Percentiles rank a stretch among this genome's conserved stretches.
Evolutionary conservation across 2,888 invertebrate species (phyloP).

Genomic region (Dasypolia templi): DNA sequence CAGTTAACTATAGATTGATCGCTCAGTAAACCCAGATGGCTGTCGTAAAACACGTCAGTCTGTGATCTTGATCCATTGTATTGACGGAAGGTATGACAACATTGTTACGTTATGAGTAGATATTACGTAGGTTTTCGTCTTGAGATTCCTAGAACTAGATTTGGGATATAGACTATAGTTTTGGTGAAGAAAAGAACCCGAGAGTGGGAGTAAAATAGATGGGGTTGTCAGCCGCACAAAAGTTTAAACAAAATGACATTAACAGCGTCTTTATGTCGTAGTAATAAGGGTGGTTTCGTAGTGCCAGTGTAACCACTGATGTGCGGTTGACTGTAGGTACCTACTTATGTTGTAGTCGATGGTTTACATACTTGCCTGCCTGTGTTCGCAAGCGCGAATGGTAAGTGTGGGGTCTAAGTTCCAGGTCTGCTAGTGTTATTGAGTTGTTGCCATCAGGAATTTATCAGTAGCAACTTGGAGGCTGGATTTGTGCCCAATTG

Average conservation of each 20-base stretch:
- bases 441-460: too few species aligned
- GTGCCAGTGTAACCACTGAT: too few species aligned
- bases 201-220: too few species aligned
- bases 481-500: background rate
- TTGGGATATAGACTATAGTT: background rate
- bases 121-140: constrained; percentile 16
- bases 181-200: background rate
- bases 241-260: too few species aligned
- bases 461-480: background rate
- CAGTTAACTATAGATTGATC: constrained; percentile 69
- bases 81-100: constrained; percentile 42
- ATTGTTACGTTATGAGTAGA: constrained; percentile 24
- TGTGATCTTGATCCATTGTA: constrained; percentile 66
- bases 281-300: too few species aligned
- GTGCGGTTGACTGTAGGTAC: too few species aligned
- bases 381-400: background rate
- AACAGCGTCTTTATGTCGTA: too few species aligned
- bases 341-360: too few species aligned
- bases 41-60: constrained; percentile 74
- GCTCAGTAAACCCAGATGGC: constrained; percentile 78
- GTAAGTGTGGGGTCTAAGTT: background rate
- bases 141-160: background rate
- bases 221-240: too few species aligned
- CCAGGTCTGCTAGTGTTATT: too few species aligned
- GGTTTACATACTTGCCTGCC: too few species aligned